phyloP scores from a whole-genome alignment of 2,113 vertebrate species.

The Microcebus tavaratra region DNA sequence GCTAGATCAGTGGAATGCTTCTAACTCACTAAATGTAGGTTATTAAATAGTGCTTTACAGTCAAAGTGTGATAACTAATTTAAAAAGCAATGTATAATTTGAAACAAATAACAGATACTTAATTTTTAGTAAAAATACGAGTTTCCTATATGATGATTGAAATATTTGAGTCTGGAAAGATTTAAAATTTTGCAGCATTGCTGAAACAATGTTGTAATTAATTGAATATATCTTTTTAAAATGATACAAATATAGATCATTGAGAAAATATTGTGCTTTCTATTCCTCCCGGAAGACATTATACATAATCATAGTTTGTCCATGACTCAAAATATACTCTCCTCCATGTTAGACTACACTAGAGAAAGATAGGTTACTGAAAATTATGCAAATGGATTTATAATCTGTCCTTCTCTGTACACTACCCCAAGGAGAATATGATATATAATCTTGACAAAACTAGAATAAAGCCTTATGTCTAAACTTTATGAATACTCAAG shows the following conservation, averaged over 20 bases:
- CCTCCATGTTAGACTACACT: neutral
- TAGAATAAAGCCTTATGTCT: neutral
- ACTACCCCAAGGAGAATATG: neutral
- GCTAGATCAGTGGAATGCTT: neutral
- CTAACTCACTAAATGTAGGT: neutral
- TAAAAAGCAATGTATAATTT: neutral
- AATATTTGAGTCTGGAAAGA: neutral
- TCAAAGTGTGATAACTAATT: slow-evolving; percentile 27
- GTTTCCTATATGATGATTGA: neutral
- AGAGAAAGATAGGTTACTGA: neutral
- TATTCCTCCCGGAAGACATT: neutral
- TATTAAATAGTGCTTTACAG: slow-evolving; percentile 7
- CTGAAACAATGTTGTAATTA: neutral
- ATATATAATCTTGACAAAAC: neutral
- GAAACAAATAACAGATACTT: neutral
- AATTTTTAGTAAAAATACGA: neutral
- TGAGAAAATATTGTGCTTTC: neutral
- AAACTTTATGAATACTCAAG: neutral
- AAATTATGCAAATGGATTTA: neutral
- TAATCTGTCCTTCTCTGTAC: neutral
- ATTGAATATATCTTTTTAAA: neutral
- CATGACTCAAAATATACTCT: slow-evolving; percentile 17
- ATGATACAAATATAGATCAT: neutral
- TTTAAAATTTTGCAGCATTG: neutral
- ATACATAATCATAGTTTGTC: neutral